Evolutionary conservation across 2,888 invertebrate genomes (phyloP), one percentile per base, ranked within the genome.

Genomic region (Autographa pulchrina): DNA sequence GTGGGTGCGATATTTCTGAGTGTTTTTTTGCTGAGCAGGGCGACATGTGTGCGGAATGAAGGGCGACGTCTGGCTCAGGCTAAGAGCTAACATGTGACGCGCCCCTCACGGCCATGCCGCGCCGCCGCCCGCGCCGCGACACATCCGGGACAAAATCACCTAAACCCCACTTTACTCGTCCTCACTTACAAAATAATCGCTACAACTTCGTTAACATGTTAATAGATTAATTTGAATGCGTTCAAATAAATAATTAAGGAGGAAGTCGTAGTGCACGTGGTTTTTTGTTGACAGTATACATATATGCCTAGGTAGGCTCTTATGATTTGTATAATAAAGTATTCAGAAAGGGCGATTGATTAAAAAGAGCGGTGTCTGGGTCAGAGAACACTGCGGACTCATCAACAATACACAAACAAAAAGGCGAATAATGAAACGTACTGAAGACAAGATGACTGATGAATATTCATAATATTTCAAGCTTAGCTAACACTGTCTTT

Each of bases 71-170:
- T 78, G 80, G 80, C 86, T 71, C 81, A 77, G 80, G 80, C 86
- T 90, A 90, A 90, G 90, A 88, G 84, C 83, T 75, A 86, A 87
- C 91, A 91, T 91, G 89, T 91, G 91, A 86, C 78, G 86, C 77
- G 80, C 80, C 81, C 75, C 81, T 78, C 83, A 75, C 78, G 71
- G 80, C 72, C 80, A 74, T 9, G 3, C 16, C 43, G 54, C 77
- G 11, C 38, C 38, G 38, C 38, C 38, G 38, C 38, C 76, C 81
- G 78, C 83, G 74, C 78, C 73, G 54, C 77, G 75, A 75, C 82
- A 85, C 89, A 90, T 91, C 91, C 91, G 90, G 89, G 83, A 82
- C 78, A 75, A 79, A 88, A 85, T 82, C 86, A 81, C 83, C 81
- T 80, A 78, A 65, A 72, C 82, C 71, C 75, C 64, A 70, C 69